Evolutionary conservation across 2,888 invertebrate species (phyloP), one percentile per base, ranked within the genome.

Genomic region (Bellardia pandia): DNA sequence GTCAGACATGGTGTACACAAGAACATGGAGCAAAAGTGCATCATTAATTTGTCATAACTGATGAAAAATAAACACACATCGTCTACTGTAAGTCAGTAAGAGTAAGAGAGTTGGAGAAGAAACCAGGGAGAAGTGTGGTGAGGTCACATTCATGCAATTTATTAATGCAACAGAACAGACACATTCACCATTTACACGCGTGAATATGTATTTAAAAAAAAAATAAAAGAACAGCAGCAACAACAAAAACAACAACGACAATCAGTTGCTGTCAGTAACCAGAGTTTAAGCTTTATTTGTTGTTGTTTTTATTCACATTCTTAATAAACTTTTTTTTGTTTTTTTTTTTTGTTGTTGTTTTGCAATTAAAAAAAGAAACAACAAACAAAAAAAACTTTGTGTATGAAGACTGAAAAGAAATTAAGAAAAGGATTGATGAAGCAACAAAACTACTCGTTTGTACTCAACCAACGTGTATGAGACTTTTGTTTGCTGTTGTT

Each of bases 351-450:
- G 48, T 80, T 80, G 64, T 76, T 83, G 48, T 69, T 75, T 82
- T 60, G 48, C 56, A 83, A 83, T 83, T 83, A 83, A 83, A 72
- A 56, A 45, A n/a, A 30, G 51, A 51, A n/a, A 48, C 23, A 62
- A 9, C 3, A 69, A 76, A 58, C 30, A 9, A 56, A 56, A 58
- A 62, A 53, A 58, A 71, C 16, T n/a, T 51, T 48, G 33, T 71
- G 9, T 37, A 23, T 72, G 23, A 51, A 75, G 66, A 42, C 66
- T 45, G 45, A 66, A 72, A 79, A 64, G 75, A 75, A 85, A 85
- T 75, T 69, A 75, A 85, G 74, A 75, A 85, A 85, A 84, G 84
- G 85, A 85, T 85, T 85, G 79, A 85, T 85, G 79, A 85, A 79
- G 79, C 79, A 85, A 60, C 58, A 74, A 81, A 74, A 81, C 74